A percentile compares a stretch with the other conserved stretches of the same genome.
Conservation (phyloP, 2,797 vertebrate genomes). For the Typhlichthys subterraneus region DNA sequence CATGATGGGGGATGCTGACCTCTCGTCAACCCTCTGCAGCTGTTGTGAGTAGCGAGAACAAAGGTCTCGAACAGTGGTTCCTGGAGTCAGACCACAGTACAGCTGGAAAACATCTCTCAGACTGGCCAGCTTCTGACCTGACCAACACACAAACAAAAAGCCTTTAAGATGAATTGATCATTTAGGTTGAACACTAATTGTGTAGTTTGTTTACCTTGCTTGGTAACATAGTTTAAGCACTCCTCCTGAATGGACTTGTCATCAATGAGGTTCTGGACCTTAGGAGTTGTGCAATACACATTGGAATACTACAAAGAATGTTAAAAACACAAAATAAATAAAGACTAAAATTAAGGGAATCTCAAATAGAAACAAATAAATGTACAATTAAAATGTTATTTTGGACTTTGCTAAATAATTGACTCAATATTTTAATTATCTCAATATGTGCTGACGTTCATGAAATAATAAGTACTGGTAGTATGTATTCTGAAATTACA, state of each 20-base stretch:
- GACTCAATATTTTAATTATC: conserved; percentile 3
- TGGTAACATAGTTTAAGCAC: conserved; percentile 90
- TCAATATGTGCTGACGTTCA: too few species aligned
- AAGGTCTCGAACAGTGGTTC: conserved; percentile 94
- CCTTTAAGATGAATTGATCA: background rate
- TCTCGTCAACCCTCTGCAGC: conserved; percentile 92
- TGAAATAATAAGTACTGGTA: too few species aligned
- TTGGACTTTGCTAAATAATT: background rate
- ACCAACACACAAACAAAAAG: conserved; percentile 5
- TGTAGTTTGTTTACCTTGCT: conserved; percentile 81
- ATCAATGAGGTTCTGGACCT: conserved; percentile 93
- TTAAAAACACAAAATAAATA: conserved; percentile 7
- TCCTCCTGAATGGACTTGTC: conserved; percentile 96
- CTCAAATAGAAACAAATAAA: background rate
- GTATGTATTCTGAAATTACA: too few species aligned
- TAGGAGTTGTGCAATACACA: conserved; percentile 95
- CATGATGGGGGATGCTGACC: conserved; percentile 66
- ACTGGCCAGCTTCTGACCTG: conserved; percentile 91
- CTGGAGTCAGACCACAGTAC: conserved; percentile 95
- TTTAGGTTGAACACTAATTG: background rate
- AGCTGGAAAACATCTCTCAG: conserved; percentile 95
- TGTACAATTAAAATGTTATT: background rate
- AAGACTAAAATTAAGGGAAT: conserved; percentile 1
- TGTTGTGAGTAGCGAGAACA: conserved; percentile 93
- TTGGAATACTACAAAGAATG: conserved; percentile 88